Percentiles rank a stretch among this genome's conserved stretches.
Conservation (phyloP, 2,888 invertebrate genomes). For the Phanerotoma sp. region DNA sequence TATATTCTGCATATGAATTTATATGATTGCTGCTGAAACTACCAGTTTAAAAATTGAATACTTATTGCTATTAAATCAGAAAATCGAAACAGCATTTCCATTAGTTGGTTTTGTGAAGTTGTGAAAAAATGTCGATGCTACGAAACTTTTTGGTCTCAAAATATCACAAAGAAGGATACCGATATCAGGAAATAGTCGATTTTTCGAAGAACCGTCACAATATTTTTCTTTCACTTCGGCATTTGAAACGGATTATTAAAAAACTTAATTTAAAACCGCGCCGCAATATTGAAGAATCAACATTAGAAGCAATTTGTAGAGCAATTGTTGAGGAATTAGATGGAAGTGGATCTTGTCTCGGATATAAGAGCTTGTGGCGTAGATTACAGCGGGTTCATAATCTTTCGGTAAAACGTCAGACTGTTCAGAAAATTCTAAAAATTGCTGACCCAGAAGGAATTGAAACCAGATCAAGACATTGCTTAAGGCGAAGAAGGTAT, state of each 20-base stretch:
- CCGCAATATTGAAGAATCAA: neutral
- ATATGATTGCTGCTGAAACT: no score
- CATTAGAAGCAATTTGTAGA: constrained; percentile 1
- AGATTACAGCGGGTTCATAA: constrained; percentile 3
- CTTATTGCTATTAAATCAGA: no score
- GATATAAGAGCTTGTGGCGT: constrained; percentile 18
- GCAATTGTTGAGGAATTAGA: constrained; percentile 12
- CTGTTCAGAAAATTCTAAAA: constrained; percentile 6
- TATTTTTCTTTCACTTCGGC: constrained; percentile 2
- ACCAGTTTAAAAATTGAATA: no score
- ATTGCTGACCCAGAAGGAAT: constrained; percentile 12
- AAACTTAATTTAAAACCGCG: constrained; percentile 4
- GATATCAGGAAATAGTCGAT: neutral
- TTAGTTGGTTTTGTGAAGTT: no score
- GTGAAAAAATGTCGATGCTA: no score
- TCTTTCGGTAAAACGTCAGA: neutral
- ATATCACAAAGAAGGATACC: no score
- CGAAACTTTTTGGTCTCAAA: no score
- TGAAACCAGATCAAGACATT: neutral
- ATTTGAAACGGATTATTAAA: constrained; percentile 10
- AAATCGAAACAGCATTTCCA: no score
- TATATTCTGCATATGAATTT: no score
- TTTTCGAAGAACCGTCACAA: neutral
- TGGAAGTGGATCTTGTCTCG: constrained; percentile 15
- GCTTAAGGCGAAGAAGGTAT: constrained; percentile 15